Evolutionary conservation across 2,797 vertebrate genomes (phyloP), one percentile per base, ranked within the genome.

Genomic region (Labeo calbasu): DNA sequence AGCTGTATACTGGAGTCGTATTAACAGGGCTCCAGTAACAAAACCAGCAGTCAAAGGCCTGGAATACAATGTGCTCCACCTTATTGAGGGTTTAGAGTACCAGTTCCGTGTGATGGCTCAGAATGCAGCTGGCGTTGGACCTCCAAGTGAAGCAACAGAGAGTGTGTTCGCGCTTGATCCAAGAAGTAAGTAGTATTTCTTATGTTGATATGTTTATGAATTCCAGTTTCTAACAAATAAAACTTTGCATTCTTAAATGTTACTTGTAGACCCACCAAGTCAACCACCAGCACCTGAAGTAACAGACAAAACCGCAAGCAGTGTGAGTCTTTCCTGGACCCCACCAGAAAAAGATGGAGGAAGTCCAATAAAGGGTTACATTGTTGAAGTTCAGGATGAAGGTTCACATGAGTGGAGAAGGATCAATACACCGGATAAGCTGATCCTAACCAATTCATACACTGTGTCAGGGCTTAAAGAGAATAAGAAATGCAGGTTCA

Each of bases 301-400:
- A 84, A 97, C 96, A 94, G 97, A 99, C 91, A 99, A 96, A 94
- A 99, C 97, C 50, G 96, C 96, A 90, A 96, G 92, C 91, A 97
- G 95, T 63, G 91, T 99, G 88, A 95, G 95, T 0, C 95, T 99
- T 65, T 90, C 86, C 17, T 99, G 98, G 98, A 96, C 92, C 85
- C 96, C 96, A 73, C 98, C 98, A 36, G 97, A 96, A 82, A 96
- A 93, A 93, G 97, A 99, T 79, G 98, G 98, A 0, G 95, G 97
- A 55, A 98, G 96, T 91, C 98, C 97, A 15, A 90, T 99, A 83
- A 98, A 96, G 91, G 98, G 98, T 43, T 99, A 99, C 91, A 96
- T 99, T 88, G 93, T 99, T 82, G 98, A 99, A 94, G 96, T 97
- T 89, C 98, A 99, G 36, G 97, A 99, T 91, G 98, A 99, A 91